These are phyloP conservation scores for Drymonia ruficornis DNA, from an alignment of 2,888 invertebrate genomes.

Conservation along the genomic window DNA sequence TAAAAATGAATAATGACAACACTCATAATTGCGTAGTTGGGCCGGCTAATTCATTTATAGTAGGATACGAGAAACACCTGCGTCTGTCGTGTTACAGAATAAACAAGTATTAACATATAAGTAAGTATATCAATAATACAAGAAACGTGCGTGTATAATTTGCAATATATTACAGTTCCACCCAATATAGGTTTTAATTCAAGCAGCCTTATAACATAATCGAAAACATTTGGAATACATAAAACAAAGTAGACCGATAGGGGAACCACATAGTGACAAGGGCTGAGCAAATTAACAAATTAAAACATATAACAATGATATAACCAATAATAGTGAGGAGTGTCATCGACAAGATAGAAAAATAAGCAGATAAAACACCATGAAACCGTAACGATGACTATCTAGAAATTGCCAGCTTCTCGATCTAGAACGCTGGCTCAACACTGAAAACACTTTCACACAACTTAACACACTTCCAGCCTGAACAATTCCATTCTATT, in stretches of 20 bases:
- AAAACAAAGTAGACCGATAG: too few relatives aligned
- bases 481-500: not conserved
- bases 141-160: not conserved
- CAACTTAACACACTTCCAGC: not conserved
- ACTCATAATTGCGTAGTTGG: not conserved
- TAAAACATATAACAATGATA: too few relatives aligned
- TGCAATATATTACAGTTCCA: not conserved
- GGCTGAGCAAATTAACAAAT: too few relatives aligned
- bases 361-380: not conserved
- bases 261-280: too few relatives aligned
- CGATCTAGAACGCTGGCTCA: not conserved
- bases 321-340: too few relatives aligned
- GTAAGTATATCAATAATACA: not conserved
- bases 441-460: conserved; percentile 2
- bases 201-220: too few relatives aligned
- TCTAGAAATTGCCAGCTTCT: not conserved
- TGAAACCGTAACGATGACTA: not conserved
- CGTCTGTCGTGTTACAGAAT: not conserved
- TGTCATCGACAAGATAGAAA: too few relatives aligned
- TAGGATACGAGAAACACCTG: not conserved
- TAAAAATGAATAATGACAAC: not conserved
- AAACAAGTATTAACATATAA: not conserved
- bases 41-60: not conserved
- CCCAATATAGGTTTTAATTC: too few relatives aligned
- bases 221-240: too few relatives aligned